phyloP scores from a whole-genome alignment of 2,888 invertebrate species.

The Steinernema hermaphroditum region DNA sequence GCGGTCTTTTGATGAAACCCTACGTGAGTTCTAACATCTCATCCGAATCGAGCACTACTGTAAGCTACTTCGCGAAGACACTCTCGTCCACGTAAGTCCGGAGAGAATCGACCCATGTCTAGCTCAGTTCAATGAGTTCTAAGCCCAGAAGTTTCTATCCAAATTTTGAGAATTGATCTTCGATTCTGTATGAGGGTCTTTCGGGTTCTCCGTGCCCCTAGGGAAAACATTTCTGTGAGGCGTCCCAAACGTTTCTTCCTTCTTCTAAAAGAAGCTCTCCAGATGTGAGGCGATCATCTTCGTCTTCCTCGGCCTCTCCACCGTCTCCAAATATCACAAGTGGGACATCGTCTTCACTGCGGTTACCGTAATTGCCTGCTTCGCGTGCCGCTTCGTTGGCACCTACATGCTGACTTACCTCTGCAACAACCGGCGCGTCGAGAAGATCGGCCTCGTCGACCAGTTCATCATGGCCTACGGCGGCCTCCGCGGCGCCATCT shows the following conservation, averaged over 20 bases:
- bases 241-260: too few relatives aligned
- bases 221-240: too few relatives aligned
- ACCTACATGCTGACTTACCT: slow-evolving; percentile 73
- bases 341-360: slow-evolving; percentile 87
- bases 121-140: too few relatives aligned
- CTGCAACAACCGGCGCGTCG: slow-evolving; percentile 86
- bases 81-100: slow-evolving; percentile 77
- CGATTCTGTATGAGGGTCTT: too few relatives aligned
- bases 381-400: slow-evolving; percentile 79
- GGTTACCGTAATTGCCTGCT: slow-evolving; percentile 87
- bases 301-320: slow-evolving; percentile 95
- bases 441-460: slow-evolving; percentile 76
- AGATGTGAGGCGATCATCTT: slow-evolving; percentile 97
- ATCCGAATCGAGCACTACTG: slow-evolving; percentile 51
- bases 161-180: background rate
- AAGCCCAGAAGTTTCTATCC: too few relatives aligned
- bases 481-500: slow-evolving; percentile 83
- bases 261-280: too few relatives aligned
- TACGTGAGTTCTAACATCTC: slow-evolving; percentile 53
- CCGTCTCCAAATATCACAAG: slow-evolving; percentile 82
- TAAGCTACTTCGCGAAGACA: slow-evolving; percentile 94
- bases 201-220: too few relatives aligned
- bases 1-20: slow-evolving; percentile 88
- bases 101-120: too few relatives aligned
- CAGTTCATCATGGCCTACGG: slow-evolving; percentile 92